phyloP scores from a whole-genome alignment of 1,140 invertebrate genomes.

The Atta colombica region DNA sequence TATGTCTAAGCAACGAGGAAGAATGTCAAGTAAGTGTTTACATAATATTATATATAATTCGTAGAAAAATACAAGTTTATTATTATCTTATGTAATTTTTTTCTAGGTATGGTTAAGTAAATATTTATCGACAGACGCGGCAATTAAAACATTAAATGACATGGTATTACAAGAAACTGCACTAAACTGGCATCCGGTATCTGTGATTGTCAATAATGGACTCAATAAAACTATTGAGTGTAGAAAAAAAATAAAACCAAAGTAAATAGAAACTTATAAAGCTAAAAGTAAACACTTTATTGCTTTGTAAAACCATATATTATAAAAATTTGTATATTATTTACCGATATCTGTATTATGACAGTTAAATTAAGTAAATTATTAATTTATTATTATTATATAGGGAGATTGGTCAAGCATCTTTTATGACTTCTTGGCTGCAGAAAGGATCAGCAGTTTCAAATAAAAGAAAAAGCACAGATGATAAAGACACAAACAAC shows the following conservation, averaged over 20 bases:
- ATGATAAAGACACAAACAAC: conserved; percentile 25
- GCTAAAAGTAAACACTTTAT: background rate
- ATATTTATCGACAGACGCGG: conserved; percentile 84
- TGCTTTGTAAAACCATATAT: background rate
- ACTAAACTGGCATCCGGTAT: conserved; percentile 91
- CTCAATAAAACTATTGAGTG: conserved; percentile 90
- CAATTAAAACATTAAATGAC: conserved; percentile 68
- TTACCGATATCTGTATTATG: background rate
- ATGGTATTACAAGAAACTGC: conserved; percentile 78
- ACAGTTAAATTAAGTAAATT: conserved; percentile 14
- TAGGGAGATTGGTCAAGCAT: conserved; percentile 65
- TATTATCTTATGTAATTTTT: conserved; percentile 34
- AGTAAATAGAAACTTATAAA: conserved; percentile 71
- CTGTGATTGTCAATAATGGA: conserved; percentile 91
- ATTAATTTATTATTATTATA: conserved; percentile 75
- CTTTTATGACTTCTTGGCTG: conserved; percentile 80
- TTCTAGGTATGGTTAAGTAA: conserved; percentile 91
- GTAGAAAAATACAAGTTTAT: background rate
- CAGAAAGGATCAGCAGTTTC: conserved; percentile 69
- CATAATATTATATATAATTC: conserved; percentile 37
- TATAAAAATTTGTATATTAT: background rate
- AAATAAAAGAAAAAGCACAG: conserved; percentile 68
- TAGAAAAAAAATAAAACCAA: conserved; percentile 86
- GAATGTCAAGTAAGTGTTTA: conserved; percentile 86
- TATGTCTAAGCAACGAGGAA: conserved; percentile 90